Base-by-base conservation (phyloP, 2,888 invertebrate genomes). In the Mantis religiosa region DNA sequence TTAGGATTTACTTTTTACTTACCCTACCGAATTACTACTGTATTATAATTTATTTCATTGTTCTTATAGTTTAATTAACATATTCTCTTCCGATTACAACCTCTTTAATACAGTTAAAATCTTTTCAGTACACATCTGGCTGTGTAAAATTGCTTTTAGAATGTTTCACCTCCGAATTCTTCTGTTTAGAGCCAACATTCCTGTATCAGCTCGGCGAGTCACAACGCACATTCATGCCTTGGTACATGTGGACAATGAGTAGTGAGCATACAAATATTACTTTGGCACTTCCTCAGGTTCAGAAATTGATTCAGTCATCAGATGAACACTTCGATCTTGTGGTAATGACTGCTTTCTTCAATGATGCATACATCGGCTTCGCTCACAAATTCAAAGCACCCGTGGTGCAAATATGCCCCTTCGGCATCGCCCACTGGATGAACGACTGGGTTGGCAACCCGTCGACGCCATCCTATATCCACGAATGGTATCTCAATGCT, bases 401-500 rank as follows among this genome's bases (percentile, higher is more conserved):
- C 0, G 90, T 92, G 15, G 92, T 94, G 28, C 71, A 92, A 1
- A 91, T 93, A 14, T 93, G 93, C 91, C 93, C 94, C 0, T 89
- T 94, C 81, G 94, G 93, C 28, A 92, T 93, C 84, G 93, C 92
- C 87, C 92, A 92, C 83, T 93, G 93, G 92, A 93, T 94, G 91
- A 94, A 94, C 88, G 93, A 93, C 85, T 93, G 93, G 90, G 93
- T 94, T 92, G 94, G 94, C 1, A 92, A 93, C 86, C 93, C 94
- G 6, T 92, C 92, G 0, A 94, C 94, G 0, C 93, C 93, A 91
- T 93, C 95, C 0, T 93, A 93, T 91, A 93, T 94, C 71, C 94
- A 95, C 0, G 93, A 94, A 87, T 92, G 93, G 9, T 93, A 93
- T 89, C 90, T 93, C 87, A 92, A 93, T 7, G 93, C 92, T 88